Evolutionary conservation across 2,888 invertebrate genomes (phyloP), one percentile per base, ranked within the genome.

Genomic region (Himalopsyche kuldschensis): DNA sequence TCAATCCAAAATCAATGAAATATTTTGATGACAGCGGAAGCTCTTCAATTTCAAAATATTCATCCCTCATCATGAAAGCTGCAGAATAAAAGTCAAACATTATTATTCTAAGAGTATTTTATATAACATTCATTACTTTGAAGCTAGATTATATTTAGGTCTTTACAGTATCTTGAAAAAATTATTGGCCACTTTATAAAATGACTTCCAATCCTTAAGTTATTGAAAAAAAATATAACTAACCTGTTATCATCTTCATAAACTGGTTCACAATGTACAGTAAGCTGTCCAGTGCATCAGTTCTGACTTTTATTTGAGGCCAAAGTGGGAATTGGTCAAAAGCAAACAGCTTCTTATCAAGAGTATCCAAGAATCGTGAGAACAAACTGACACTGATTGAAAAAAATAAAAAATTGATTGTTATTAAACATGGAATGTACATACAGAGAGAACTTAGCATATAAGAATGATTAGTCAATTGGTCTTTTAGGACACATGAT

Each of bases 271-370:
- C 86, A 0, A 91, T 87, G 6, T 85, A 85, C 30, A 91, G 81
- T 0, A 91, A 89, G 10, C 89, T 90, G 0, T 87, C 87, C 0
- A 88, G 84, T 0, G 88, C 86, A 24, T 86, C 87, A 4, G 90
- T 84, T 4, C 88, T 87, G 47, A 89, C 87, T 84, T 91, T 91
- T 4, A 90, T 87, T 82, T 87, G 88, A 24, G 88, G 78, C 92
- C 92, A 92, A 4, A 85, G 1, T 11, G 84, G 76, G 15, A 63
- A 78, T 47, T 85, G 0, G 89, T 88, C 20, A 85, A 87, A 0
- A 85, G 88, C 41, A 91, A 92, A 91, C 15, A 90, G 87, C 0
- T 88, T 89, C 11, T 88, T 88, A 85, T 91, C 91, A 81, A 91
- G 55, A 0, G 91, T 83, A 80, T 92, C 91, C 82, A 92, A 85